phyloP scores from a whole-genome alignment of 2,113 vertebrate genomes.

The Charina bottae region DNA sequence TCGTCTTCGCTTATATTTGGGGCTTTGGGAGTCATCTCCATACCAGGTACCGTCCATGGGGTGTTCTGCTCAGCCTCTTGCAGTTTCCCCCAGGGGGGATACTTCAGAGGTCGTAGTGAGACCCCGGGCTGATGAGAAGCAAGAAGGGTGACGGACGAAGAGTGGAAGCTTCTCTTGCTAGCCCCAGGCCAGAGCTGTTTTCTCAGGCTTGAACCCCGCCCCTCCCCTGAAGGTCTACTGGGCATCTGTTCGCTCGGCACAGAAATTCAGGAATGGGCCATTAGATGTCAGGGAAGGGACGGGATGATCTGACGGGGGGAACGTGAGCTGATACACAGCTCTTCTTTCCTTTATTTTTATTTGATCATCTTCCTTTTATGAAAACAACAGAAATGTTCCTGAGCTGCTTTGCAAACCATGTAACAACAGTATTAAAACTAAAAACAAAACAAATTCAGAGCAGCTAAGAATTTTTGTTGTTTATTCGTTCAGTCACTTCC shows the following conservation, averaged over 20 bases:
- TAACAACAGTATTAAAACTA: background rate
- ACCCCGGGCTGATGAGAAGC: background rate
- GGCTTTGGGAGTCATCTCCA: conserved; percentile 84
- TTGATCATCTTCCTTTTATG: background rate
- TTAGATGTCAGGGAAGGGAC: background rate
- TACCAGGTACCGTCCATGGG: conserved; percentile 69
- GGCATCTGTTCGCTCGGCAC: background rate
- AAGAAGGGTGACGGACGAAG: no score
- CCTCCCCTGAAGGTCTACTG: background rate
- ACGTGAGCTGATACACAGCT: background rate
- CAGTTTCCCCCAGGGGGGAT: background rate
- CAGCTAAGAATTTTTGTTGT: no score
- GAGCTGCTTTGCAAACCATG: background rate
- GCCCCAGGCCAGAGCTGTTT: background rate
- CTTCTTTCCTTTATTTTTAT: background rate
- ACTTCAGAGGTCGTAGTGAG: background rate
- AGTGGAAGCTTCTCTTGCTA: background rate
- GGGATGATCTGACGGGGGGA: background rate
- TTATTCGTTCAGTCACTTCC: no score
- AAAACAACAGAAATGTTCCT: background rate
- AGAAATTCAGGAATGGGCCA: background rate
- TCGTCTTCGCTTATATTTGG: conserved; percentile 84
- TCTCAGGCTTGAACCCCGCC: background rate
- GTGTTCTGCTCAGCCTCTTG: background rate
- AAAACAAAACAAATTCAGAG: background rate